Base-by-base conservation (phyloP, 2,888 invertebrate species). In the Phyllotreta cruciferae region DNA sequence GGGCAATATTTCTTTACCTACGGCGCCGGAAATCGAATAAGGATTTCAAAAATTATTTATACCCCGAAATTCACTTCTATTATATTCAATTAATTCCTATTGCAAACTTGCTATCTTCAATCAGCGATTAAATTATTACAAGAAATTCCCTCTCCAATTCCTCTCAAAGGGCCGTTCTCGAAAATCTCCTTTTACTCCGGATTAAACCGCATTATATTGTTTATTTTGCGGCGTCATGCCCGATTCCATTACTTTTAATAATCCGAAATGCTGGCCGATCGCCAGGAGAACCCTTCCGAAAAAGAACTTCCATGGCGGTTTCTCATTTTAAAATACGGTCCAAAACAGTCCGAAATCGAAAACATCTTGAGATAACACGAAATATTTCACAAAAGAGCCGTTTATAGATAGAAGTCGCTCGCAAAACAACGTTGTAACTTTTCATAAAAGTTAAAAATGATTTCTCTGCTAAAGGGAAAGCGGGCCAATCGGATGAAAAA, bases 1-100 rank as follows among this genome's bases (percentile, higher is more conserved):
- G 64, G 62, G 62, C 67, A 55, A 62, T 65, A 66, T 68, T 68
- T 65, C 66, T 64, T 68, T 54, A 24, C 24, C 24, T 24, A 24
- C 24, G 24, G 24, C 24, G 24, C 24, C 1, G 24, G 24, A 24
- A 24, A 24, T 24, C 24, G 24, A 24, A 24, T 24, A 24, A 24
- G 24, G 24, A 24, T 4, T 24, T 4, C 24, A 24, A 24, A 24
- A 24, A 24, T 24, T 24, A 4, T 24, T 24, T 24, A 24, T 24
- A 24, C 2, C 24, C 24, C 4, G 4, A 24, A 24, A 24, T 24
- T 24, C 24, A 24, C 24, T 24, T 24, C 24, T 24, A 24, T 24
- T 4, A 4, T 24, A 3, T 24, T 24, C n/a, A n/a, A 24, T 24
- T 24, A 24, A 24, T 24, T 24, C 24, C 24, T n/a, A n/a, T n/a